Evolutionary conservation across 2,113 vertebrate genomes (phyloP), one percentile per base, ranked within the genome.

Genomic region (Acinonyx jubatus): DNA sequence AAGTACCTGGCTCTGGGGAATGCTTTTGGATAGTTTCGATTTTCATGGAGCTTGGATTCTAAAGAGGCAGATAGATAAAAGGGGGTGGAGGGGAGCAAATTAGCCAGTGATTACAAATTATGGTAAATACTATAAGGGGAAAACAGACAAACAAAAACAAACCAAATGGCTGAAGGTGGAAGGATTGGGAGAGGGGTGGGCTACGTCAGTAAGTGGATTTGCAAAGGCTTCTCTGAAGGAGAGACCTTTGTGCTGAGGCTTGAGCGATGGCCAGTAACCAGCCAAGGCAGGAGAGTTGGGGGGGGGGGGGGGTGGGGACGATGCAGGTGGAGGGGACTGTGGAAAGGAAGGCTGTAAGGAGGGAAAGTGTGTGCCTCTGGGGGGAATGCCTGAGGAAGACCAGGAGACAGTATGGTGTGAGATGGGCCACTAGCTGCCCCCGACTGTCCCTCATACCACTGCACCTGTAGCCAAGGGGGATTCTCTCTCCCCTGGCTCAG

Each of bases 291-390:
- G 48, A 16, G 14, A 29, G 7, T 18, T 18, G 23, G 29, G 18
- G 21, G 19, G n/a, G 18, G 29, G 19, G 27, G 38, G 12, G 14
- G 23, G 7, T 14, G 29, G n/a, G 18, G 29, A 14, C n/a, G 4
- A 12, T 15, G 18, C 31, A 50, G 6, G 27, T 36, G 48, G 13
- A 50, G 18, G 23, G 29, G 31, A 31, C 50, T 5, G 2, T 5
- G 3, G 5, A 1, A 65, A n/a, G 52, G 36, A 52, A 52, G n/a
- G n/a, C 23, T 3, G 0, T 33, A 33, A 65, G 31, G 33, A 19
- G 29, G 52, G 36, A 21, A 14, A 21, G 8, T 6, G 2, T 1
- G 25, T 21, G 36, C 18, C 48, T 41, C 8, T 0, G 0, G 23
- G n/a, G 21, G 41, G 21, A 8, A 0, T 12, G 10, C n/a, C 5